Evolutionary conservation across 2,113 vertebrate species (phyloP).

Genomic region (Scolopax mira): DNA sequence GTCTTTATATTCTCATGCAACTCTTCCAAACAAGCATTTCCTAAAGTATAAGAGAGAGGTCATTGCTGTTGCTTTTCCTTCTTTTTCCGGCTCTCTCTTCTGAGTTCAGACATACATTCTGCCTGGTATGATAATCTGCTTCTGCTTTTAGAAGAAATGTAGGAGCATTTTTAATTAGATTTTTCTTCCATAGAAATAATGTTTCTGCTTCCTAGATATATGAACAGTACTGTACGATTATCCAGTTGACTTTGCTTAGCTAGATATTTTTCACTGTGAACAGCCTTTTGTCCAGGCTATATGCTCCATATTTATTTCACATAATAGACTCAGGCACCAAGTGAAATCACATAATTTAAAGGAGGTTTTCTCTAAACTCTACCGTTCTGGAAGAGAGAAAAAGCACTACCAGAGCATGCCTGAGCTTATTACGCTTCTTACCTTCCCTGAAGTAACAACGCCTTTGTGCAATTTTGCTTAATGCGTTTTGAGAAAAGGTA

Average conservation of each 20-base stretch:
- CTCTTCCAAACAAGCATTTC: constrained; percentile 47
- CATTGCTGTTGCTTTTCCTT: neutral
- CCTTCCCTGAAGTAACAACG: neutral
- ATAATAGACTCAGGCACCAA: neutral
- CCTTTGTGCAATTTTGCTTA: neutral
- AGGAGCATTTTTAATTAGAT: neutral
- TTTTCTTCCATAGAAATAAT: neutral
- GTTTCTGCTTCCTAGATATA: neutral
- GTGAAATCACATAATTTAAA: neutral
- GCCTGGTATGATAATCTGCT: neutral
- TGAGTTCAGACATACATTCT: neutral
- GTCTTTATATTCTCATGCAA: constrained; percentile 24
- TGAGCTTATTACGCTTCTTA: neutral
- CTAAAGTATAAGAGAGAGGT: constrained; percentile 2
- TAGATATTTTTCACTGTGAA: neutral
- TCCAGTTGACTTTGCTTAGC: neutral
- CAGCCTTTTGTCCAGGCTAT: neutral
- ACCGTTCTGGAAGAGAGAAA: neutral
- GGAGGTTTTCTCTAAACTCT: neutral
- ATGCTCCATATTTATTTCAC: neutral
- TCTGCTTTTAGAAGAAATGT: neutral
- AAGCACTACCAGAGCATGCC: neutral
- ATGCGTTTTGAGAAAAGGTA: neutral
- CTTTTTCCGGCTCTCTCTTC: constrained; percentile 6
- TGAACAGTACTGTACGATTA: neutral